Conservation (phyloP, 1,140 invertebrate genomes). For the Drosophila setifemur region DNA sequence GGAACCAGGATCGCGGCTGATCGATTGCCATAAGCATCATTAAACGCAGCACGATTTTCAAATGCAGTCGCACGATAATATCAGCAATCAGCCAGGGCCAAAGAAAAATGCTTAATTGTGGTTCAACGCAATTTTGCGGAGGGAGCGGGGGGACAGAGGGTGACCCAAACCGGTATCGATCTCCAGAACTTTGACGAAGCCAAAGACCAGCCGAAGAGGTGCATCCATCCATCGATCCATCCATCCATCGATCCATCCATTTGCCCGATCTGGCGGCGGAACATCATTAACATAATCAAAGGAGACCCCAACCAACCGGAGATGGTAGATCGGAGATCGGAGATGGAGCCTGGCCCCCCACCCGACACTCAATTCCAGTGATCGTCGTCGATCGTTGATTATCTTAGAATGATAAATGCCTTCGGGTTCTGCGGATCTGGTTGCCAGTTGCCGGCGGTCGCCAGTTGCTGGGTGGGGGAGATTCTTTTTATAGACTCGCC, state of each 20-base stretch:
- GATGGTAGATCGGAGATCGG: conserved; percentile 7
- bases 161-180: conserved; percentile 19
- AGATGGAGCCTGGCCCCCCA: no score
- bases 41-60: conserved; percentile 57
- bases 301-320: no score
- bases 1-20: conserved; percentile 35
- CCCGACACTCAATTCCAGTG: no score
- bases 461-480: background rate
- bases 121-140: background rate
- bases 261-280: background rate
- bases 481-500: conserved; percentile 51
- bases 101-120: conserved; percentile 55
- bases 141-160: conserved; percentile 3
- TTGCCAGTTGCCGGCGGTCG: no score
- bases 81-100: conserved; percentile 45
- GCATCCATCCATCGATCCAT: background rate
- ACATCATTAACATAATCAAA: conserved; percentile 61
- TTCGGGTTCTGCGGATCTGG: background rate
- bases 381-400: conserved; percentile 44
- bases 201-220: background rate
- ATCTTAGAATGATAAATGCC: conserved; percentile 55
- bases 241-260: conserved; percentile 4
- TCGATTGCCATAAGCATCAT: conserved; percentile 53
- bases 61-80: conserved; percentile 48
- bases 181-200: background rate